Conservation (phyloP, 2,797 vertebrate species). For the Hippocampus kuda region DNA sequence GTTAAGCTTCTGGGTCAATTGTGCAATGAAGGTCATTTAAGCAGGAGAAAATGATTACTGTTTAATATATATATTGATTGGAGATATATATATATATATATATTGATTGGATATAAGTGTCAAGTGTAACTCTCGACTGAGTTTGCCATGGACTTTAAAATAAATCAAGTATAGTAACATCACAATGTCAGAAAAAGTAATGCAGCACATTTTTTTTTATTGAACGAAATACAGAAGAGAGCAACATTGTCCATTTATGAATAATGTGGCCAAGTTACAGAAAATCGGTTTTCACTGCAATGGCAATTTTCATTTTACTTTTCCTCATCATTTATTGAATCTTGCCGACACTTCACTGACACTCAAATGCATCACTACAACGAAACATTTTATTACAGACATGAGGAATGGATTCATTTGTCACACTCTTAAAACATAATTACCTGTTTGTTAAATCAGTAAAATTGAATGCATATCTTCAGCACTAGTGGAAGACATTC, state of each 20-base stretch:
- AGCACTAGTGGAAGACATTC: background rate
- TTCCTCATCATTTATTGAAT: background rate
- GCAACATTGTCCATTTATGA: background rate
- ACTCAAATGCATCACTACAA: background rate
- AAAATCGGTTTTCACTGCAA: background rate
- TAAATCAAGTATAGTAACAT: background rate
- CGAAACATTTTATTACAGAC: background rate
- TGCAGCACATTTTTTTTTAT: background rate
- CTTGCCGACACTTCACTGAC: background rate
- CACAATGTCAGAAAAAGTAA: background rate
- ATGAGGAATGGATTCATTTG: background rate
- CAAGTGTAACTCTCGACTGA: background rate
- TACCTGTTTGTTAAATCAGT: background rate
- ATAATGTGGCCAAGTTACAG: background rate
- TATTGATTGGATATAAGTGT: slow-evolving; percentile 5
- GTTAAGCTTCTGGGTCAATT: slow-evolving; percentile 27
- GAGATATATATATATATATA: too few relatives aligned
- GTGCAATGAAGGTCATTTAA: background rate
- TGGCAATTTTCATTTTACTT: background rate
- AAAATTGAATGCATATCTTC: background rate
- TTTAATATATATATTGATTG: slow-evolving; percentile 28
- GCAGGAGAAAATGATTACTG: slow-evolving; percentile 4
- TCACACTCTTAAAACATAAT: background rate
- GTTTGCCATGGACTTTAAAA: background rate
- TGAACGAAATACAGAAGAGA: background rate